Evolutionary conservation across 2,888 invertebrate species (phyloP).

Genomic region (Torymus tubicola): DNA sequence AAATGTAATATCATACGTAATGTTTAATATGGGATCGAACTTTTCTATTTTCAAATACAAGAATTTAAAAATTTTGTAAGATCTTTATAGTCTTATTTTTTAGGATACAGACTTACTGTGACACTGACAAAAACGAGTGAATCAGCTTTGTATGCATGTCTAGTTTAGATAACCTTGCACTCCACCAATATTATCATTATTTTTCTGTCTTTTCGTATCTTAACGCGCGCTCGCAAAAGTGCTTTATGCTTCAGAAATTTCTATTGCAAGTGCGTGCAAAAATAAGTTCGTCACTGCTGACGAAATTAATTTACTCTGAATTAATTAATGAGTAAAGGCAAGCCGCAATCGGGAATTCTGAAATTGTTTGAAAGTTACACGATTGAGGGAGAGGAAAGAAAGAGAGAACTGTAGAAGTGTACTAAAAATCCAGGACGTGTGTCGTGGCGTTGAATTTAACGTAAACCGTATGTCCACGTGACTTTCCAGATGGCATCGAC

Average conservation of each 20-base stretch:
- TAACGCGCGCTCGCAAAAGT: slow-evolving; percentile 48
- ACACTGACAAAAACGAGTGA: slow-evolving; percentile 20
- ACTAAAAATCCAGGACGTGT: slow-evolving; percentile 5
- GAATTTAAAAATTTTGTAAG: too few species aligned
- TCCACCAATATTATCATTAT: slow-evolving; percentile 33
- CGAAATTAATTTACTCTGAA: neutral
- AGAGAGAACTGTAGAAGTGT: slow-evolving; percentile 30
- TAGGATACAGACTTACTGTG: neutral
- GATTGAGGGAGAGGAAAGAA: slow-evolving; percentile 24
- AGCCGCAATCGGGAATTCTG: slow-evolving; percentile 49
- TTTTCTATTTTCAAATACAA: too few species aligned
- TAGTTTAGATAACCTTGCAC: slow-evolving; percentile 48
- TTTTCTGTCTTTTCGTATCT: slow-evolving; percentile 39
- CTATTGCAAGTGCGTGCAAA: slow-evolving; percentile 40
- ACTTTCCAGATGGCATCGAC: slow-evolving; percentile 80
- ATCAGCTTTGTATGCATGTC: slow-evolving; percentile 50
- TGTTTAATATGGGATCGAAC: too few species aligned
- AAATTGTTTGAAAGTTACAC: slow-evolving; percentile 29
- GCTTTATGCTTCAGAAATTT: slow-evolving; percentile 54
- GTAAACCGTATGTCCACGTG: slow-evolving; percentile 43
- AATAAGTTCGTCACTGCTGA: too few species aligned
- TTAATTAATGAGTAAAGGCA: neutral
- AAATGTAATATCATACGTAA: too few species aligned
- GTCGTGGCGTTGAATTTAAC: slow-evolving; percentile 18
- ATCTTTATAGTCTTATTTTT: too few species aligned